phyloP scores from a whole-genome alignment of 2,797 vertebrate species.

The Stomatorhinus walkeri region DNA sequence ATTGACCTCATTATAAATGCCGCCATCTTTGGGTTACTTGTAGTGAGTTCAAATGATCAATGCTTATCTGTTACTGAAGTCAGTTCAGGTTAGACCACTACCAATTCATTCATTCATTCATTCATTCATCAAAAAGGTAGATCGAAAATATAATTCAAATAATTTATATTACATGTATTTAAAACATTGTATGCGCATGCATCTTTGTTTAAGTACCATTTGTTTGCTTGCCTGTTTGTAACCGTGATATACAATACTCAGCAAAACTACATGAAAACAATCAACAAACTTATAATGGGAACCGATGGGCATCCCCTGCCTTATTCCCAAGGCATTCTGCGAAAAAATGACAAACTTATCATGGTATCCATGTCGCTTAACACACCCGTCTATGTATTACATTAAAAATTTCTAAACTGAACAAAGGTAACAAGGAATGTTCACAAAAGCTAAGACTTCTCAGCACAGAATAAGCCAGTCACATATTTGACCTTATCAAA shows the following conservation, averaged over 20 bases:
- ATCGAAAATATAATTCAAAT: neutral
- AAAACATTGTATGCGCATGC: neutral
- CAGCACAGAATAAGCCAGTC: conserved; percentile 49
- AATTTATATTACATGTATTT: neutral
- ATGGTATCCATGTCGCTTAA: neutral
- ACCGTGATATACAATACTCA: neutral
- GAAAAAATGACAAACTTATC: neutral
- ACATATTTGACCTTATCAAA: conserved; percentile 62
- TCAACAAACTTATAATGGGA: neutral
- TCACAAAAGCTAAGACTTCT: conserved; percentile 34
- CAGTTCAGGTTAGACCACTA: neutral
- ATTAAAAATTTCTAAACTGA: neutral
- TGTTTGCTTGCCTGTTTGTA: neutral
- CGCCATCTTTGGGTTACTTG: neutral
- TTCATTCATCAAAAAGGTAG: neutral
- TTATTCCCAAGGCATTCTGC: neutral
- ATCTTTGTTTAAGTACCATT: neutral
- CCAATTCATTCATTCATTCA: neutral
- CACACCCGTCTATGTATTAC: neutral
- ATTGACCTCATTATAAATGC: neutral
- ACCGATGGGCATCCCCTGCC: neutral
- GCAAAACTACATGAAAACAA: neutral
- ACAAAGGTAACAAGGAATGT: neutral
- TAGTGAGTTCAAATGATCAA: conserved; percentile 7
- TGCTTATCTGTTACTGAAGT: neutral